Evolutionary conservation across 2,113 vertebrate species (phyloP).

Genomic region (Antigone vipio): DNA sequence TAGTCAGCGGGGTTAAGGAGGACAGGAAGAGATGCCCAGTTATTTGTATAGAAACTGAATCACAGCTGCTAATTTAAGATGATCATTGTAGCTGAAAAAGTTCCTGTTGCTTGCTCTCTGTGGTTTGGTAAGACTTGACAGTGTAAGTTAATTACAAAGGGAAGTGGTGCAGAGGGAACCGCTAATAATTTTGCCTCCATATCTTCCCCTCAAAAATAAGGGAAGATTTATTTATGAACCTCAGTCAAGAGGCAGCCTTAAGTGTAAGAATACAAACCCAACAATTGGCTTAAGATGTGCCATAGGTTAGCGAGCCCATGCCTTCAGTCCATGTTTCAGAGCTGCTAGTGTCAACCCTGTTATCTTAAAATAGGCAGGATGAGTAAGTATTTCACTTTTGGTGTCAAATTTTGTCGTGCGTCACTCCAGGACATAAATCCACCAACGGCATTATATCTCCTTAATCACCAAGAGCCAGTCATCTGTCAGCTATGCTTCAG

Average conservation of each 20-base stretch:
- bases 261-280: background rate
- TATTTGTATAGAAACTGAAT: background rate
- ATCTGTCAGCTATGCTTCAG: background rate
- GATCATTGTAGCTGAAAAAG: background rate
- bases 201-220: background rate
- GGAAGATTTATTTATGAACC: background rate
- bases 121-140: background rate
- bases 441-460: rapidly evolving
- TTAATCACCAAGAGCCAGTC: background rate
- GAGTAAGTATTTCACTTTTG: background rate
- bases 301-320: background rate
- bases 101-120: background rate
- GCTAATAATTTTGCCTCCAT: background rate
- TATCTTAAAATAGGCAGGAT: background rate
- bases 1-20: background rate
- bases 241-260: slow-evolving; percentile 27
- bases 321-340: background rate
- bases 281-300: background rate
- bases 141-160: background rate
- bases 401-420: background rate
- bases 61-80: background rate
- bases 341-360: background rate
- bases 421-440: background rate
- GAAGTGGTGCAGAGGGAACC: background rate
- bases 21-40: background rate